phyloP scores from a whole-genome alignment of 2,113 vertebrate genomes.

The Centrocercus urophasianus region DNA sequence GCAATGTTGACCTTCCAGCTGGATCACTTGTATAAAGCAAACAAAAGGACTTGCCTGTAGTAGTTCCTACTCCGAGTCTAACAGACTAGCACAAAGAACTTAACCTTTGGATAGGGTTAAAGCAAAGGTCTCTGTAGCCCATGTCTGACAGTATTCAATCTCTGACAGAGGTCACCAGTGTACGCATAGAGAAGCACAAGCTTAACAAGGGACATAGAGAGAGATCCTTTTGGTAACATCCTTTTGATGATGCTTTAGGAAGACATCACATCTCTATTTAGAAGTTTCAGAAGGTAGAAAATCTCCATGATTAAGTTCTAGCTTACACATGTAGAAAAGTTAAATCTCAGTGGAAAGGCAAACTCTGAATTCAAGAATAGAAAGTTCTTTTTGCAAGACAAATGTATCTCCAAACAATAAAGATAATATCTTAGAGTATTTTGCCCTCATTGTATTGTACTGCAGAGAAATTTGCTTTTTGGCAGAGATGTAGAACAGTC shows the following conservation, averaged over 20 bases:
- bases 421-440: not conserved
- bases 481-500: not conserved
- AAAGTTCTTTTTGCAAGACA: not conserved
- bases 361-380: not conserved
- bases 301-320: not conserved
- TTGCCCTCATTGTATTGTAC: not conserved
- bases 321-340: not conserved
- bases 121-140: not conserved
- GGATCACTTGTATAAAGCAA: not conserved
- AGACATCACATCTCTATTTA: not conserved
- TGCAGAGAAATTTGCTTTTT: not conserved
- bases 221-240: not conserved
- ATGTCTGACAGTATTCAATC: not conserved
- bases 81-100: not conserved
- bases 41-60: not conserved
- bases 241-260: not conserved
- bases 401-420: not conserved
- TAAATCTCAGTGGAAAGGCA: not conserved
- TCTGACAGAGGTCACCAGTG: not conserved
- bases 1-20: not conserved
- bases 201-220: not conserved
- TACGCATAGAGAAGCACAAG: not conserved
- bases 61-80: not conserved
- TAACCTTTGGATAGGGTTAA: not conserved
- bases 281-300: not conserved